Conservation (phyloP, 2,113 vertebrate genomes). For the Tragelaphus strepsiceros region DNA sequence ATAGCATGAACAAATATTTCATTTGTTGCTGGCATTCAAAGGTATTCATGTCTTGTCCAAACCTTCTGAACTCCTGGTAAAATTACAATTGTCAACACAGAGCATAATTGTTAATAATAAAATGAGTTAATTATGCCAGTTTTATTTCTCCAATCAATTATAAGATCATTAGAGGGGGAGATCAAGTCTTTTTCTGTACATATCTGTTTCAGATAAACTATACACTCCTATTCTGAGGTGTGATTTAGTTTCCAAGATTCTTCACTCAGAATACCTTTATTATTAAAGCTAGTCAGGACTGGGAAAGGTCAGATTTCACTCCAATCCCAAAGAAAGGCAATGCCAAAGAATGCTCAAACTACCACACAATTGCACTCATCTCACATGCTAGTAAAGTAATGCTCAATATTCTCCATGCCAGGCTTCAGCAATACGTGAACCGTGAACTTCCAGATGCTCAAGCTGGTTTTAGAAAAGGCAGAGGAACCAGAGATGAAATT, state of each 20-base stretch:
- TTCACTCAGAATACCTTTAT: constrained; percentile 29
- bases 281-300: constrained; percentile 31
- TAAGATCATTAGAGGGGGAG: constrained; percentile 22
- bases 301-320: too few species aligned
- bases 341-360: too few species aligned
- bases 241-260: constrained; percentile 28
- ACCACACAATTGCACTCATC: too few species aligned
- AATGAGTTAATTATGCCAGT: constrained; percentile 26
- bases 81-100: neutral
- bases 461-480: too few species aligned
- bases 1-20: neutral
- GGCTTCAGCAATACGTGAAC: too few species aligned
- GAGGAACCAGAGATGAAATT: too few species aligned
- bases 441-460: too few species aligned
- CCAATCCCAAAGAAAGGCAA: too few species aligned
- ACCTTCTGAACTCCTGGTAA: neutral
- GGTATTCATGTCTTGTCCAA: neutral
- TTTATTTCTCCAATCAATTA: neutral
- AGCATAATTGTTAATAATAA: constrained; percentile 48
- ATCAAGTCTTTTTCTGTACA: neutral
- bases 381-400: too few species aligned
- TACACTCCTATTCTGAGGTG: neutral
- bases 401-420: too few species aligned
- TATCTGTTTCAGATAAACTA: constrained; percentile 44
- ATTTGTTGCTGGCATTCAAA: neutral